Conservation (phyloP, 1,140 invertebrate species). For the Solenopsis invicta region DNA sequence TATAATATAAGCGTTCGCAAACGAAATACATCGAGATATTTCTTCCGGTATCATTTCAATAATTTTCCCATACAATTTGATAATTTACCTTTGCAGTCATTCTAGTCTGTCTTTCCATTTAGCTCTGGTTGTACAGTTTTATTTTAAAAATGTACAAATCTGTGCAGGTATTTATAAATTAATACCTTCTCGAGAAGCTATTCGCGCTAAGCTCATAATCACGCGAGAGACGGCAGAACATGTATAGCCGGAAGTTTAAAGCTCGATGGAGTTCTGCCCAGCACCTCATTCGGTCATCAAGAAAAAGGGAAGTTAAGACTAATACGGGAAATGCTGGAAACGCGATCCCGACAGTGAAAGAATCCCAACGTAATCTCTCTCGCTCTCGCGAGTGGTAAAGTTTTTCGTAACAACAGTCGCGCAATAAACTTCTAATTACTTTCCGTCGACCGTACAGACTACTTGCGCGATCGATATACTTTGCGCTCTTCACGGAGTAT, state of each 20-base stretch:
- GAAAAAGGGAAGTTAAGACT: slow-evolving; percentile 10
- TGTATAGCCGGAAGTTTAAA: slow-evolving; percentile 19
- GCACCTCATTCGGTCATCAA: background rate
- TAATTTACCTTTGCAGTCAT: background rate
- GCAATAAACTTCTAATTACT: slow-evolving; percentile 67
- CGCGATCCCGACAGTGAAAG: slow-evolving; percentile 11
- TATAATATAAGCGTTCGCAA: background rate
- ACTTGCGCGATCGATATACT: slow-evolving; percentile 17
- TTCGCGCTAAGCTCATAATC: background rate
- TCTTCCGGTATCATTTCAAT: background rate
- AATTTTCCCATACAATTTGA: background rate
- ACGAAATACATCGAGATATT: background rate
- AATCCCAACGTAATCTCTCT: slow-evolving; percentile 48
- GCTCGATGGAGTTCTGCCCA: background rate
- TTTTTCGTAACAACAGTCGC: slow-evolving; percentile 36
- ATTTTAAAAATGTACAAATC: background rate
- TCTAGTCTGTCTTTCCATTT: background rate
- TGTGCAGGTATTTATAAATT: background rate
- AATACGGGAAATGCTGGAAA: slow-evolving; percentile 24
- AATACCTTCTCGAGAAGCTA: background rate
- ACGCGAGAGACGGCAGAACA: background rate
- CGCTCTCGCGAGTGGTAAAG: slow-evolving; percentile 3
- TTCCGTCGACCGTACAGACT: slow-evolving; percentile 29
- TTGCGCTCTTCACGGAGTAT: background rate
- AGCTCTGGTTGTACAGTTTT: background rate